Evolutionary conservation across 2,888 invertebrate species (phyloP).

Genomic region (Mesorhabditis sp.): DNA sequence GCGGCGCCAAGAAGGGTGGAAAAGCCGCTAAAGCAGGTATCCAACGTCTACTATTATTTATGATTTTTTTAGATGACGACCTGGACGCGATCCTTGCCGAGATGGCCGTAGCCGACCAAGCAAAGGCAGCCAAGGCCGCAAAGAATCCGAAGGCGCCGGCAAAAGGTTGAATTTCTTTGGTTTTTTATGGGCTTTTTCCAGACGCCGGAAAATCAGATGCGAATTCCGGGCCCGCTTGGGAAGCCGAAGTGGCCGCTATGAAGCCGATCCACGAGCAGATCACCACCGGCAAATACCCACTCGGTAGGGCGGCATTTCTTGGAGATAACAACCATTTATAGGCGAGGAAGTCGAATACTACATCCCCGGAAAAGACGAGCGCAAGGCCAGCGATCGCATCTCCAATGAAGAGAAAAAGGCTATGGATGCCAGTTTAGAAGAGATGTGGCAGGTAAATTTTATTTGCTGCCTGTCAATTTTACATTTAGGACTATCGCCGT

Average conservation of each 20-base stretch:
- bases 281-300: conserved; percentile 78
- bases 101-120: conserved; percentile 39
- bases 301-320: conserved; percentile 64
- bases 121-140: conserved; percentile 31
- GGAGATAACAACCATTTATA: neutral
- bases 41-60: neutral
- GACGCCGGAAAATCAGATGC: too few relatives aligned
- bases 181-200: too few relatives aligned
- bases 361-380: conserved; percentile 42
- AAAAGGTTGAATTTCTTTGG: neutral
- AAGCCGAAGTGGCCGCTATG: conserved; percentile 45
- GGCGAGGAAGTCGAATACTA: conserved; percentile 14
- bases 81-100: conserved; percentile 52
- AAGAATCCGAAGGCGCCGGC: conserved; percentile 28
- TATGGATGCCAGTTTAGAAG: conserved; percentile 82
- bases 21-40: conserved; percentile 1
- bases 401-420: conserved; percentile 72
- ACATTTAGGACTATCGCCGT: conserved; percentile 65
- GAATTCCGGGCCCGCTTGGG: conserved; percentile 11
- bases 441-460: conserved; percentile 72
- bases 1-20: neutral
- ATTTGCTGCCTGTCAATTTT: conserved; percentile 11
- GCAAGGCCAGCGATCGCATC: conserved; percentile 54
- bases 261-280: conserved; percentile 72
- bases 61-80: conserved; percentile 32